Evolutionary conservation across 2,113 vertebrate genomes (phyloP).

Genomic region (Ptychochromis oligacanthus): DNA sequence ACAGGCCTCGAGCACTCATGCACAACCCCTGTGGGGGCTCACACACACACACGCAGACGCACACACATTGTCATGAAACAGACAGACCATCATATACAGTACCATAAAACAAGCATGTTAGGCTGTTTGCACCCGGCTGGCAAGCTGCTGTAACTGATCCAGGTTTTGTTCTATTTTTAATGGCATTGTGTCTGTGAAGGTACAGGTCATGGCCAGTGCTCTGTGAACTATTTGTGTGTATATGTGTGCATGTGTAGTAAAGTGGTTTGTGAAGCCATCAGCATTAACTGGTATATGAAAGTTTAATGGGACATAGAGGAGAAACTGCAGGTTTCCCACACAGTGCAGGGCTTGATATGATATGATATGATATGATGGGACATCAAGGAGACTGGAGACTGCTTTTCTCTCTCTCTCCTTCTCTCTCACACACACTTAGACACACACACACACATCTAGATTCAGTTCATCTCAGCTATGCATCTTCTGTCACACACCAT

Average conservation of each 20-base stretch:
- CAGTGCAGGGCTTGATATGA: slow-evolving; percentile 45
- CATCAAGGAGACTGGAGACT: slow-evolving; percentile 57
- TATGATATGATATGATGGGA: slow-evolving; percentile 68
- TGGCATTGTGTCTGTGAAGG: slow-evolving; percentile 66
- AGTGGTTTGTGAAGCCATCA: slow-evolving; percentile 74
- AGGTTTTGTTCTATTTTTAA: slow-evolving; percentile 77
- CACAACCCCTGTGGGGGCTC: slow-evolving; percentile 62
- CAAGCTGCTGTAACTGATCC: slow-evolving; percentile 49
- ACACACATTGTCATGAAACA: slow-evolving; percentile 50
- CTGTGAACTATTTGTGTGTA: slow-evolving; percentile 45
- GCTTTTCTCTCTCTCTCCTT: slow-evolving; percentile 11
- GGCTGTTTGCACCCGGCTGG: slow-evolving; percentile 61
- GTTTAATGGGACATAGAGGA: slow-evolving; percentile 77
- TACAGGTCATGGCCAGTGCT: slow-evolving; percentile 48
- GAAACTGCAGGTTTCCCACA: slow-evolving; percentile 66
- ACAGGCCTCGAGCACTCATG: slow-evolving; percentile 68
- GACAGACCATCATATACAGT: slow-evolving; percentile 47
- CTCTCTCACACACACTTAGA: slow-evolving; percentile 24
- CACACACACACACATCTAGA: slow-evolving; percentile 47
- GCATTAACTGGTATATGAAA: slow-evolving; percentile 78
- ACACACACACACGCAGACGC: background rate
- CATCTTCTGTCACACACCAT: slow-evolving; percentile 71
- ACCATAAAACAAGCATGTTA: slow-evolving; percentile 57
- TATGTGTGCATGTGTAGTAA: slow-evolving; percentile 45
- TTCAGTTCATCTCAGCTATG: slow-evolving; percentile 67